Percentiles rank a stretch among this genome's conserved stretches.
These are phyloP conservation scores for Dolichomitus sp. DNA, from an alignment of 2,888 invertebrate species.

Conservation along the genomic window DNA sequence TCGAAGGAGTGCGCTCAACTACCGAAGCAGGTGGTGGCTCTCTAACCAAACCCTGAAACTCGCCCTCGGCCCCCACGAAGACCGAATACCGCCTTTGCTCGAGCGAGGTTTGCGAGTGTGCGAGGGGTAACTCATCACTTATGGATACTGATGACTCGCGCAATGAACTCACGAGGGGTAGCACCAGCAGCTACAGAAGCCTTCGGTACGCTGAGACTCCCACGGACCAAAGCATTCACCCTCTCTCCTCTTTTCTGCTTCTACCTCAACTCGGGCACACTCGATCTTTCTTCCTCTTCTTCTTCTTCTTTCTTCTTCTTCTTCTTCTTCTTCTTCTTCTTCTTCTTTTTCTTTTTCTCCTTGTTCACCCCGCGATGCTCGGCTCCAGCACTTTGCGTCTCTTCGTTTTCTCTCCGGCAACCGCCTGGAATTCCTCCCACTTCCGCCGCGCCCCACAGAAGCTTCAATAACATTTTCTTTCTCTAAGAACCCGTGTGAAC, in stretches of 20 bases:
- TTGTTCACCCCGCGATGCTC: slow-evolving; percentile 84
- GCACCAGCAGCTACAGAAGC: slow-evolving; percentile 61
- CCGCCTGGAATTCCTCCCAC: slow-evolving; percentile 37
- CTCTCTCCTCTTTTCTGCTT: slow-evolving; percentile 65
- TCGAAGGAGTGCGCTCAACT: slow-evolving; percentile 78
- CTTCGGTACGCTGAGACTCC: slow-evolving; percentile 69
- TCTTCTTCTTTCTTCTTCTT: slow-evolving; percentile 35
- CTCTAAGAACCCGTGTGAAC: slow-evolving; percentile 60
- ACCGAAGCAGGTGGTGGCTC: slow-evolving; percentile 84
- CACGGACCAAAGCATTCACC: slow-evolving; percentile 57
- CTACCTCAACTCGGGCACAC: slow-evolving; percentile 62
- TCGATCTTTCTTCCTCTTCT: slow-evolving; percentile 56
- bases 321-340: slow-evolving; percentile 76
- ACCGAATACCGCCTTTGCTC: slow-evolving; percentile 57
- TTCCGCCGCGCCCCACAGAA: slow-evolving; percentile 66
- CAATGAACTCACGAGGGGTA: slow-evolving; percentile 88
- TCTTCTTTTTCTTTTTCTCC: slow-evolving; percentile 86
- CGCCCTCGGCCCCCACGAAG: slow-evolving; percentile 41
- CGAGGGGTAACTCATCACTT: slow-evolving; percentile 89
- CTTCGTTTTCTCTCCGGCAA: slow-evolving; percentile 51
- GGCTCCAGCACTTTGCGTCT: slow-evolving; percentile 48
- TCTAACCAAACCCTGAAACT: slow-evolving; percentile 75
- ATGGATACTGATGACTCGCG: slow-evolving; percentile 92
- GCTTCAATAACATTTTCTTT: slow-evolving; percentile 83
- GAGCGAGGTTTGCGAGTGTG: slow-evolving; percentile 61